These are phyloP conservation scores for Himalopsyche anomala DNA, from an alignment of 2,888 invertebrate genomes.

Conservation along the genomic window DNA sequence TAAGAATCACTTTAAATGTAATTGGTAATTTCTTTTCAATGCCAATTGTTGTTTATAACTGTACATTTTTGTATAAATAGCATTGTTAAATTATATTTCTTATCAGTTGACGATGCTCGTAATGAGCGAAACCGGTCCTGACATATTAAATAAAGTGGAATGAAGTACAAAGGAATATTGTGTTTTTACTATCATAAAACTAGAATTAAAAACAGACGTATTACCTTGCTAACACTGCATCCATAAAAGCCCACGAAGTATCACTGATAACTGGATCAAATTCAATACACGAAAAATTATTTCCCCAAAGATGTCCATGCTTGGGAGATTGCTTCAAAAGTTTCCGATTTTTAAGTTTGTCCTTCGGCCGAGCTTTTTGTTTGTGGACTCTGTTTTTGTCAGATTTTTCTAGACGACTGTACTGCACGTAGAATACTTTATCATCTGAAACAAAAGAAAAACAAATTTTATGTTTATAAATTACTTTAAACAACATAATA, in stretches of 20 bases:
- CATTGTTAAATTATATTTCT: no score
- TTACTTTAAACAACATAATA: no score
- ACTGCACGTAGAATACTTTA: not conserved
- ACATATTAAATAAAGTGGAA: no score
- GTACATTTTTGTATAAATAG: no score
- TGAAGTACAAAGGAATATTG: no score
- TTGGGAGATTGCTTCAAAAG: not conserved
- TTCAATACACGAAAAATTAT: constrained; percentile 9
- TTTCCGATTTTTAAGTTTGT: not conserved
- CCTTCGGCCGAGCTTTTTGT: not conserved
- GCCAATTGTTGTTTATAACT: no score
- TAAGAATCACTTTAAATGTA: no score
- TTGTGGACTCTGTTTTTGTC: not conserved
- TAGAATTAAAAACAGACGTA: not conserved
- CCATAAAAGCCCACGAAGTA: not conserved
- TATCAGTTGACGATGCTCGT: no score
- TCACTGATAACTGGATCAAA: constrained; percentile 26
- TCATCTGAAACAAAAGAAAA: constrained; percentile 1
- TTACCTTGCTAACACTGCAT: not conserved
- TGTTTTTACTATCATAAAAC: no score
- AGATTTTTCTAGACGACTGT: not conserved
- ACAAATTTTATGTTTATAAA: not conserved
- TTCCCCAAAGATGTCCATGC: not conserved
- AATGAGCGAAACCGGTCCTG: no score
- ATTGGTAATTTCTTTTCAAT: no score